Evolutionary conservation across 2,797 vertebrate genomes (phyloP).

Genomic region (Cyclopterus lumpus): DNA sequence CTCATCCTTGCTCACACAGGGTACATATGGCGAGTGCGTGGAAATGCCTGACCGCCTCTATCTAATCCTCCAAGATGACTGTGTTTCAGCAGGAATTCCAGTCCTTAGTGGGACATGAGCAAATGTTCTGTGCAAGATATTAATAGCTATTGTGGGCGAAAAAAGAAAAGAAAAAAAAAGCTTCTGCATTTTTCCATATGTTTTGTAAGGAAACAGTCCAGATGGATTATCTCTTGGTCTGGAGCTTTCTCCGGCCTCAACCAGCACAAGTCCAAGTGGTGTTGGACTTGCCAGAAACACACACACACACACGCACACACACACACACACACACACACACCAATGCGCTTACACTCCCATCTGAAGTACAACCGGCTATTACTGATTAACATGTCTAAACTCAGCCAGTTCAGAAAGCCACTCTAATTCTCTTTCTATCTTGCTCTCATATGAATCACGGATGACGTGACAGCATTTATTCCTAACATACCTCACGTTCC

Average conservation of each 20-base stretch:
- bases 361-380: slow-evolving; percentile 79
- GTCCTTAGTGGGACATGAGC: slow-evolving; percentile 77
- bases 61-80: slow-evolving; percentile 67
- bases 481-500: slow-evolving; percentile 67
- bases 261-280: slow-evolving; percentile 64
- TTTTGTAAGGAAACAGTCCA: slow-evolving; percentile 82
- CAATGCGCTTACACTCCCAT: slow-evolving; percentile 48
- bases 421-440: slow-evolving; percentile 65
- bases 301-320: slow-evolving; percentile 26
- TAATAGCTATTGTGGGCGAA: slow-evolving; percentile 81
- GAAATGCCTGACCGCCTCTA: slow-evolving; percentile 61
- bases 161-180: slow-evolving; percentile 62
- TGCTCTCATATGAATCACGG: slow-evolving; percentile 52
- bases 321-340: slow-evolving; percentile 27
- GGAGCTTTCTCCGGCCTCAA: slow-evolving; percentile 62
- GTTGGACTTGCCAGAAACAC: slow-evolving; percentile 61
- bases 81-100: slow-evolving; percentile 76
- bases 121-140: slow-evolving; percentile 75
- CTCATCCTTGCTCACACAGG: slow-evolving; percentile 38
- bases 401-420: slow-evolving; percentile 65
- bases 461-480: slow-evolving; percentile 60
- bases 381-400: slow-evolving; percentile 80
- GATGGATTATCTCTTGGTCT: slow-evolving; percentile 82
- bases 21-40: slow-evolving; percentile 55
- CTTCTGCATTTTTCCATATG: slow-evolving; percentile 82